These are phyloP conservation scores for Ciconia maguari DNA, from an alignment of 2,113 vertebrate genomes.

Conservation along the genomic window DNA sequence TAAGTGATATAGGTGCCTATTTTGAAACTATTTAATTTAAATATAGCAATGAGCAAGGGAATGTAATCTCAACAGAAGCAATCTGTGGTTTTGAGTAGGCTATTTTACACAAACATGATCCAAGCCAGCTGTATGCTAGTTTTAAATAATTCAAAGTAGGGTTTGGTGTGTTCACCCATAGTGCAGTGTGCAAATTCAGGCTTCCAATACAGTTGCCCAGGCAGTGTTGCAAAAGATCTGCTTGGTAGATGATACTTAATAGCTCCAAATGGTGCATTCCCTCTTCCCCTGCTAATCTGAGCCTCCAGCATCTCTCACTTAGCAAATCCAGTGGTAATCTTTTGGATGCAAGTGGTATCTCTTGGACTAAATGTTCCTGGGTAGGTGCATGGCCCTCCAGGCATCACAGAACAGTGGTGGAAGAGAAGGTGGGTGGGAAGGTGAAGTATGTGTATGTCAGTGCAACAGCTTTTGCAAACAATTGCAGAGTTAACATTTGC, in stretches of 20 bases:
- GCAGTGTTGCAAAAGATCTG: not conserved
- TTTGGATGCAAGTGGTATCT: not conserved
- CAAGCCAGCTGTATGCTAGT: not conserved
- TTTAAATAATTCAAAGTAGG: not conserved
- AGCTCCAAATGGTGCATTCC: not conserved
- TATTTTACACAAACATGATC: not conserved
- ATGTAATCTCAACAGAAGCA: not conserved
- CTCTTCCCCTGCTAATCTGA: not conserved
- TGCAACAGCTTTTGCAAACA: not conserved
- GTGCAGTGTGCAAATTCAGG: not conserved
- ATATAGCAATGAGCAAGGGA: not conserved
- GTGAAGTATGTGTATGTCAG: not conserved
- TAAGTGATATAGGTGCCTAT: not conserved
- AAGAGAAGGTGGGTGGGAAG: not conserved
- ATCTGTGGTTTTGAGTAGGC: not conserved
- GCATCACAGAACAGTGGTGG: fast-evolving
- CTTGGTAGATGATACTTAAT: not conserved
- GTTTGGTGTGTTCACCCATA: not conserved
- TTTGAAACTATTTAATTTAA: not conserved
- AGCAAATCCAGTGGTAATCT: not conserved
- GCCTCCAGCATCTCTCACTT: not conserved
- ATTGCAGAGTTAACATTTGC: not conserved
- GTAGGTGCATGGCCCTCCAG: not conserved
- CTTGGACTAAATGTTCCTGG: not conserved
- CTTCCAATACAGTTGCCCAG: not conserved